Evolutionary conservation across 2,797 vertebrate genomes (phyloP), one percentile per base, ranked within the genome.

Genomic region (Thamnophis elegans): DNA sequence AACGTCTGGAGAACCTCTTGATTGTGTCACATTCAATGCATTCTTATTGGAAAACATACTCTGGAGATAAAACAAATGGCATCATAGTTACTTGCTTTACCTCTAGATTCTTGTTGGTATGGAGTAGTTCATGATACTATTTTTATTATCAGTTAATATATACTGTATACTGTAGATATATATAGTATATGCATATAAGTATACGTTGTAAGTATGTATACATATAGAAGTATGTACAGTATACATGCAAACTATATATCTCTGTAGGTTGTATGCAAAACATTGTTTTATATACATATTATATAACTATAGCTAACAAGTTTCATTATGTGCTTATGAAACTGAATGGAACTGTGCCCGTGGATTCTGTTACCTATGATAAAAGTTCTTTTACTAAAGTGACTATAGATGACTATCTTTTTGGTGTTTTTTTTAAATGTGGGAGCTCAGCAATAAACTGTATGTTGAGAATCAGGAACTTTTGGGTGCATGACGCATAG

Each of bases 401-500:
- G 73, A 5, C 10, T 82, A 1, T 11, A 47, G 10, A 36, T 82
- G 20, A 82, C n/a, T n/a, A n/a, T n/a, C n/a, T 78, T 42, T 73
- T 20, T 51, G 6, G 1, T 68, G 13, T 85, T 91, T 58, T 92
- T 0, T 0, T 54, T 85, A 62, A 60, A 55, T 91, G 78, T 90
- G 89, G 85, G 0, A 55, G 92, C 90, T 90, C 0, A 1, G 62
- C 94, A 95, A 93, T 91, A 95, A 95, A 93, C 59, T 92, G 91
- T 94, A 36, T 93, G 90, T 86, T 95, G 94, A 94, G 92, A 95
- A 96, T 94, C 0, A 62, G 92, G 92, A 93, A 51, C 95, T 94
- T 95, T 95, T 95, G 14, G 18, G 86, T 94, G 94, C 91, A 97
- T 96, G 96, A 96, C 96, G 95, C 96, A 97, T 47, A 97, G 96